These are phyloP conservation scores for Patella depressa DNA, from an alignment of 2,888 invertebrate species.

Conservation along the genomic window DNA sequence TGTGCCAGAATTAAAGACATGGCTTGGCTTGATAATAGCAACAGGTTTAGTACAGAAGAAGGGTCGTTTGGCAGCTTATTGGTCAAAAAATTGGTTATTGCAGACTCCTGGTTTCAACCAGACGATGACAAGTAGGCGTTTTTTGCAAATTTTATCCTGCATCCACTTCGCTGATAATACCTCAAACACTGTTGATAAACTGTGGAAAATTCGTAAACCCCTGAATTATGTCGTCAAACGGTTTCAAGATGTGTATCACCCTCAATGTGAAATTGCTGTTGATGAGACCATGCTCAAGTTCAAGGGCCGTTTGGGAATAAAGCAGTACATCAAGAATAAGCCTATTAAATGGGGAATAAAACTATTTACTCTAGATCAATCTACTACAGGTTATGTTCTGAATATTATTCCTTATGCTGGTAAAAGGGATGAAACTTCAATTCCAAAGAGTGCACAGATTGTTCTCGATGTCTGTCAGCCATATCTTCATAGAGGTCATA, in stretches of 20 bases:
- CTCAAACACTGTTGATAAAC: slow-evolving; percentile 4
- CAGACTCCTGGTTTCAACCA: background rate
- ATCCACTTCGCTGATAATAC: background rate
- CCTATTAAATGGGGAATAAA: slow-evolving; percentile 8
- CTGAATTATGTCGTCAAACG: background rate
- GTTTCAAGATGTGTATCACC: background rate
- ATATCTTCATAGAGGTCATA: background rate
- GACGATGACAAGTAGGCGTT: slow-evolving; percentile 1
- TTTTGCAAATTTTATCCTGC: background rate
- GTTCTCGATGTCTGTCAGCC: background rate
- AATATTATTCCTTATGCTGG: slow-evolving; percentile 4
- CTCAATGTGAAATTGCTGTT: slow-evolving; percentile 4
- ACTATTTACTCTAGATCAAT: background rate
- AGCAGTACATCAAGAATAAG: background rate
- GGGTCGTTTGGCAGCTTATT: no score
- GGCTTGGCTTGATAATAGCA: no score
- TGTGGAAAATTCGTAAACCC: background rate
- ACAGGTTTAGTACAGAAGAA: no score
- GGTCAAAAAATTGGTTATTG: slow-evolving; percentile 2
- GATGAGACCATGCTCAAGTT: slow-evolving; percentile 3
- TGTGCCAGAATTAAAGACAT: no score
- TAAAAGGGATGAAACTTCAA: background rate
- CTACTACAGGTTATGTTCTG: background rate
- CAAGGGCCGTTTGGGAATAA: background rate
- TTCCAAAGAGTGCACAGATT: background rate